A percentile compares a stretch with the other conserved stretches of the same genome.
Conservation (phyloP, 2,113 vertebrate genomes). For the Boleophthalmus pectinirostris region DNA sequence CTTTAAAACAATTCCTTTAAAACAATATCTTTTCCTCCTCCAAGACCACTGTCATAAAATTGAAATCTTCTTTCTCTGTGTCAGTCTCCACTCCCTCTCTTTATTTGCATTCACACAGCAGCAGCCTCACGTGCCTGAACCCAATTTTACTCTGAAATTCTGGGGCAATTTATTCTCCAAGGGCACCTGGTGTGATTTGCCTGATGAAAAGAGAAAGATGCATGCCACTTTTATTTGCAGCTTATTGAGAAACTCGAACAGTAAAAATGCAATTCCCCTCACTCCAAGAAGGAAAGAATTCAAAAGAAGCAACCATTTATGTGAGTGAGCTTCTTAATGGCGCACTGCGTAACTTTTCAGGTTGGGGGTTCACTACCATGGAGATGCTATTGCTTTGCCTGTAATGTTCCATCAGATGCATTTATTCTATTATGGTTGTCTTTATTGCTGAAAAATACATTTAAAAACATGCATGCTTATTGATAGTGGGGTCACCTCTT, state of each 20-base stretch:
- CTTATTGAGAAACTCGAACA: slow-evolving; percentile 28
- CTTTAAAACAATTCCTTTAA: not conserved
- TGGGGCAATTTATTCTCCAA: slow-evolving; percentile 53
- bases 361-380: too few relatives aligned
- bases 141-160: slow-evolving; percentile 40
- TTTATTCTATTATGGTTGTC: too few relatives aligned
- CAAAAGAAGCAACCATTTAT: slow-evolving; percentile 16
- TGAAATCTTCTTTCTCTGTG: slow-evolving; percentile 1
- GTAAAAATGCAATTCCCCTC: slow-evolving; percentile 10
- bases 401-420: too few relatives aligned
- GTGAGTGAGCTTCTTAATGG: too few relatives aligned
- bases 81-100: slow-evolving; percentile 6
- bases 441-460: too few relatives aligned
- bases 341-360: too few relatives aligned
- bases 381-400: too few relatives aligned
- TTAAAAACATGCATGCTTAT: too few relatives aligned
- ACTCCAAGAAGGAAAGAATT: slow-evolving; percentile 7
- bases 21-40: not conserved
- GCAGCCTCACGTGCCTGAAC: slow-evolving; percentile 19
- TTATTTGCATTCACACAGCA: slow-evolving; percentile 18
- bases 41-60: not conserved
- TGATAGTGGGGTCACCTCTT: too few relatives aligned
- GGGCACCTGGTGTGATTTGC: slow-evolving; percentile 33
- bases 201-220: slow-evolving; percentile 45
- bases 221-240: slow-evolving; percentile 12